A percentile compares a stretch with the other conserved stretches of the same genome.
These are phyloP conservation scores for Tokudaia tokunoshimensis DNA, from an alignment of 2,797 vertebrate species.

Conservation along the genomic window DNA sequence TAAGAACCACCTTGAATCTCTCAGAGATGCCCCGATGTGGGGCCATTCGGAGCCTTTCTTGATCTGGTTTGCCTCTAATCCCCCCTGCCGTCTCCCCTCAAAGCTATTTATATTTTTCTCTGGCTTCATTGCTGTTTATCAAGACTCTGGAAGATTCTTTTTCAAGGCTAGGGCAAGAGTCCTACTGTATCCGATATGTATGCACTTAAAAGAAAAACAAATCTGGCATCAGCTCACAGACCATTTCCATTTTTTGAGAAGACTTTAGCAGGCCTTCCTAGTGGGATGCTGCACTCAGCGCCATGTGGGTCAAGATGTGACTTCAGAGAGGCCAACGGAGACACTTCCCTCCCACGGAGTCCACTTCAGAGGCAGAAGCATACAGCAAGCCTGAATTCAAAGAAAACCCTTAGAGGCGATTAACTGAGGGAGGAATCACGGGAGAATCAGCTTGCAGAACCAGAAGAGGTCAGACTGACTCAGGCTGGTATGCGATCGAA, in stretches of 20 bases:
- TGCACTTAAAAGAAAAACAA: background rate
- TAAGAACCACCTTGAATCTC: background rate
- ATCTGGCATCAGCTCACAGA: constrained; percentile 8
- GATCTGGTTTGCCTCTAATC: background rate
- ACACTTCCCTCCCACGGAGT: background rate
- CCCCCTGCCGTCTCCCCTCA: background rate
- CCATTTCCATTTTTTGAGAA: constrained; percentile 3
- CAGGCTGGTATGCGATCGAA: background rate
- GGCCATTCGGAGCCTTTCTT: background rate
- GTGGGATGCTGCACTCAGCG: background rate
- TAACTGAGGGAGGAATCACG: background rate
- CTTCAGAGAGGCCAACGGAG: background rate
- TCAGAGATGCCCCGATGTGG: accelerated
- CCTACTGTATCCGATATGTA: background rate
- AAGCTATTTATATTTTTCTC: background rate
- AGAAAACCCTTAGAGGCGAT: background rate
- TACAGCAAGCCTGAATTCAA: background rate
- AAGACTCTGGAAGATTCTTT: background rate
- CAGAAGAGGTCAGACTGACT: background rate
- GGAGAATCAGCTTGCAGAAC: background rate
- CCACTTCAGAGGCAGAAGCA: background rate
- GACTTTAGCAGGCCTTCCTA: background rate
- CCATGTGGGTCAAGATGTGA: background rate
- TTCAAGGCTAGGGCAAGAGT: background rate
- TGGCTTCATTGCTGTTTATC: background rate